A percentile compares a stretch with the other conserved stretches of the same genome.
phyloP scores from a whole-genome alignment of 2,113 vertebrate genomes.

The Syngnathoides biaculeatus region DNA sequence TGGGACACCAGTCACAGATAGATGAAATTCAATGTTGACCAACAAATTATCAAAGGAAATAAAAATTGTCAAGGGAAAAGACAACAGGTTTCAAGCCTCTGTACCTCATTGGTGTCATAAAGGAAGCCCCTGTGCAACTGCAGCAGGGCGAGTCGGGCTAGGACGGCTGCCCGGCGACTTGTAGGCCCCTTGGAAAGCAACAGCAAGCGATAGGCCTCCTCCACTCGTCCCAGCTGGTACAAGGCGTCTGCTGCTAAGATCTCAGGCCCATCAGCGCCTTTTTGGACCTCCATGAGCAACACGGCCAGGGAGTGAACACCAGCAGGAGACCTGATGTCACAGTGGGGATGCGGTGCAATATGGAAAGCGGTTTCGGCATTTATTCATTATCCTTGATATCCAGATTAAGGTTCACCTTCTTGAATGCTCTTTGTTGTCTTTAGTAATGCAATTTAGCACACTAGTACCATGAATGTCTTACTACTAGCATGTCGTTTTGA shows the following conservation, averaged over 20 bases:
- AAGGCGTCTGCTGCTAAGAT: slow-evolving; percentile 86
- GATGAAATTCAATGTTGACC: neutral
- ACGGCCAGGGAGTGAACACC: slow-evolving; percentile 83
- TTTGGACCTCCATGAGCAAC: slow-evolving; percentile 83
- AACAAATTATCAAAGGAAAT: neutral
- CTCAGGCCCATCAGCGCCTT: slow-evolving; percentile 65
- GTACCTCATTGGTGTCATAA: slow-evolving; percentile 87
- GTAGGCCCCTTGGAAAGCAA: slow-evolving; percentile 73
- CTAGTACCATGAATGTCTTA: too few relatives aligned
- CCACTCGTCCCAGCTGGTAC: slow-evolving; percentile 79
- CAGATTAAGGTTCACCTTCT: too few relatives aligned
- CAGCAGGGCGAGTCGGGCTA: slow-evolving; percentile 83
- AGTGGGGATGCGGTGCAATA: neutral
- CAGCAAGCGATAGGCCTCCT: slow-evolving; percentile 82
- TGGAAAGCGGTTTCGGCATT: neutral
- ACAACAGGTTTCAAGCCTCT: neutral
- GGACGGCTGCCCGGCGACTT: slow-evolving; percentile 73
- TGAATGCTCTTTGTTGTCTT: too few relatives aligned
- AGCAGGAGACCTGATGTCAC: slow-evolving; percentile 66
- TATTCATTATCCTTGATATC: too few relatives aligned
- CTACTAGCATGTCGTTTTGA: neutral
- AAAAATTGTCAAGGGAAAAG: neutral
- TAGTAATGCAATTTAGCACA: too few relatives aligned
- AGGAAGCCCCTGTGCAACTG: slow-evolving; percentile 84
- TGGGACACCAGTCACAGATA: too few relatives aligned